Evolutionary conservation across 2,888 invertebrate species (phyloP), one percentile per base, ranked within the genome.

Genomic region (Norana najaformis): DNA sequence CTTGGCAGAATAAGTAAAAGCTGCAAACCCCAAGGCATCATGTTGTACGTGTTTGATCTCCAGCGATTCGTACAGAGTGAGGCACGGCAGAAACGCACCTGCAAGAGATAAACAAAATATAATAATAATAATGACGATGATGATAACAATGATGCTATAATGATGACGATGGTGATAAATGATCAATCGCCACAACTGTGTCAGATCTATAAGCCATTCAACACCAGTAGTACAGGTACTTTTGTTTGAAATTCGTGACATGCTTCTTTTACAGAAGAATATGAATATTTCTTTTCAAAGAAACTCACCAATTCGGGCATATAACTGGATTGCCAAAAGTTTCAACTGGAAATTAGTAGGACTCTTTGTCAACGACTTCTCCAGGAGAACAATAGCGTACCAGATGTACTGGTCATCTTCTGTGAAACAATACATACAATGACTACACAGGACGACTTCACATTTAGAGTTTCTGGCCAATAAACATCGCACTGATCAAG

Each of bases 21-120:
- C n/a, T 69, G 89, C 95, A 95, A 97, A 97, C 92, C 98, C 98
- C 94, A 99, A 95, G 0, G 98, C 97, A 95, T 98, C 98, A 94
- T 98, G 96, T 95, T 98, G 98, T 93, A 98, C 96, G 95, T 98
- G 98, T 95, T 99, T 99, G 91, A 98, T 96, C 94, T 98, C 98
- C 94, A 99, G 95, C 90, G 96, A 96, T 92, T 96, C 96, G 95
- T 97, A 97, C 93, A 97, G 96, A 89, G 96, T 96, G 93, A 97
- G 96, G 47, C 97, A 97, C 1, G 97, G 97, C 89, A 96, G 95
- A 38, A 96, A 96, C 92, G 97, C 97, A 91, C 98, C 98, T 95
- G 93, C 88, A 92, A 92, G 91, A 36, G 8, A 69, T 47, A 35
- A 30, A 83, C 6, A 30, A 30, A 53, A 38, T 23, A 20, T 18